Conservation (phyloP, 2,888 invertebrate genomes). For the Parasteatoda lunata region DNA sequence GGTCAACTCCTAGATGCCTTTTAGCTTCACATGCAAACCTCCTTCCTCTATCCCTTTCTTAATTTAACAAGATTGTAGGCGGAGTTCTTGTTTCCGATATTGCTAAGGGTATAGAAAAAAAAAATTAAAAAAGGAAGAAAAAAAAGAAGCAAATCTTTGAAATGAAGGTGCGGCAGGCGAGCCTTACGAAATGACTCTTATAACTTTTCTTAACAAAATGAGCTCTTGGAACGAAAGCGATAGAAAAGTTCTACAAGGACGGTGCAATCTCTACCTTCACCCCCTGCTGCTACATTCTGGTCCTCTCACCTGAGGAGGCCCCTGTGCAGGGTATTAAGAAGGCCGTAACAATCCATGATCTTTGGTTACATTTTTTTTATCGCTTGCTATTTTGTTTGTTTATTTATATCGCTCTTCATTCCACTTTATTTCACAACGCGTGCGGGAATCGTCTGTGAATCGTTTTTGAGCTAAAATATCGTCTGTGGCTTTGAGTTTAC, state of each 20-base stretch:
- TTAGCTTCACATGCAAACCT: background rate
- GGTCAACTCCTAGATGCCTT: background rate
- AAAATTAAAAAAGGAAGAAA: background rate
- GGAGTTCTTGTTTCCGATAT: conserved; percentile 1
- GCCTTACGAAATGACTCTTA: conserved; percentile 26
- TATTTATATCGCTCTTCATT: background rate
- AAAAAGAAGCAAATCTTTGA: background rate
- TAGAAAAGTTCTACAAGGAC: background rate
- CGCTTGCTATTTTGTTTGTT: background rate
- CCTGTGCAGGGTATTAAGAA: conserved; percentile 15
- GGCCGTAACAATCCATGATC: conserved; percentile 6
- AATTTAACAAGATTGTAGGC: conserved; percentile 2
- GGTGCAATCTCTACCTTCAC: background rate
- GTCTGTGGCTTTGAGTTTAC: no score
- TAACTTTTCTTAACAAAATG: conserved; percentile 20
- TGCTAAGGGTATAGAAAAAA: no score
- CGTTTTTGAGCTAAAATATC: background rate
- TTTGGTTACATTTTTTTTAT: background rate
- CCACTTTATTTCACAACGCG: conserved; percentile 15
- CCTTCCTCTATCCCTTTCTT: background rate
- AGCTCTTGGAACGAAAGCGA: conserved; percentile 43
- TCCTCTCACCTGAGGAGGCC: conserved; percentile 34
- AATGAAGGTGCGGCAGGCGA: conserved; percentile 32
- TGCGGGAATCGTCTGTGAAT: conserved; percentile 11
- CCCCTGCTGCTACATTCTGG: conserved; percentile 27